Percentiles rank a stretch among this genome's conserved stretches.
Conservation (phyloP, 2,888 invertebrate genomes). For the Metalampra italica region DNA sequence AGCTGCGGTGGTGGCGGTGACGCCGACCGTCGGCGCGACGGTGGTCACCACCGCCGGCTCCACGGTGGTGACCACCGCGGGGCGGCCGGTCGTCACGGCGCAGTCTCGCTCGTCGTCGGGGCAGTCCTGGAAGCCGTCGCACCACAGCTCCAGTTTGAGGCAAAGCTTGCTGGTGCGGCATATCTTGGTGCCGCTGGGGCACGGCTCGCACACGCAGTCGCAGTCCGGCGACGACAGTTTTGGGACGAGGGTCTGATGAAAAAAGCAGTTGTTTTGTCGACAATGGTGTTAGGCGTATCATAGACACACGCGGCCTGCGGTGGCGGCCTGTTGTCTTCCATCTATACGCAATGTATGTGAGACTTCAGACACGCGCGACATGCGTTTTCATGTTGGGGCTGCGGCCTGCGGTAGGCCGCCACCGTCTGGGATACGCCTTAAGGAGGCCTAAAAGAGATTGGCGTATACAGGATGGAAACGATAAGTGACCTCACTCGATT, state of each 20-base stretch:
- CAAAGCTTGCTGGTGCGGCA: conserved; percentile 88
- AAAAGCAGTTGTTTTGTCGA: no score
- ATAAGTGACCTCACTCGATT: no score
- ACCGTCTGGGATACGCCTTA: no score
- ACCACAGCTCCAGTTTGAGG: conserved; percentile 84
- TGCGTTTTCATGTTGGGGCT: no score
- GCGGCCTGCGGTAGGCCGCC: no score
- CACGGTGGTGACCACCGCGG: conserved; percentile 28
- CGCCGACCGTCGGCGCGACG: conserved; percentile 15
- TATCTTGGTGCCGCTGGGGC: conserved; percentile 80
- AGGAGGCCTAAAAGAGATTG: no score
- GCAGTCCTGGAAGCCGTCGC: conserved; percentile 89
- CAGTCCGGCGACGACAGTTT: conserved; percentile 80
- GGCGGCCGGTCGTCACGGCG: conserved; percentile 35
- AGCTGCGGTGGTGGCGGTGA: conserved; percentile 10
- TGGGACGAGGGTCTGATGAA: conserved; percentile 71
- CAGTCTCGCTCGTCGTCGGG: conserved; percentile 89
- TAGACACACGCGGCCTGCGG: no score
- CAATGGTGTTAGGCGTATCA: no score
- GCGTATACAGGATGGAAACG: no score
- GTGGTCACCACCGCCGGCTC: conserved; percentile 34
- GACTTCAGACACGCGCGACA: no score
- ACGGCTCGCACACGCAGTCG: conserved; percentile 85
- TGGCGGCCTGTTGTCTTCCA: no score
- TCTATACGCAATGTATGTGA: no score